Conservation (phyloP, 2,888 invertebrate species). For the Apamea epomidion region DNA sequence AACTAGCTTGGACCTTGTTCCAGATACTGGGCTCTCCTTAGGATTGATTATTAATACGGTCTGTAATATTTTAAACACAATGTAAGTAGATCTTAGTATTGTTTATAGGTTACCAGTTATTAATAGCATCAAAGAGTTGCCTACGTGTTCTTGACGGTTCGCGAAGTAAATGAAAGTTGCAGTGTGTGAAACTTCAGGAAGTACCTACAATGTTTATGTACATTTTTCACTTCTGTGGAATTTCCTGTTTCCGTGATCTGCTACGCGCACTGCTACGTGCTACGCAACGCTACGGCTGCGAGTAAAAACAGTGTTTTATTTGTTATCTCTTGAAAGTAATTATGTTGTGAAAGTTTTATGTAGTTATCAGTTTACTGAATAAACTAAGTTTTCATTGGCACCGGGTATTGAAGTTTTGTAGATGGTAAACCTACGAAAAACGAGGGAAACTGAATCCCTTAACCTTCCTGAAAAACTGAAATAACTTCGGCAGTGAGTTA, state of each 20-base stretch:
- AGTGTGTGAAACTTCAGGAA: slow-evolving; percentile 29
- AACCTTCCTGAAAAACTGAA: background rate
- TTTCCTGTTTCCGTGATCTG: slow-evolving; percentile 46
- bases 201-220: background rate
- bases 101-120: slow-evolving; percentile 19
- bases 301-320: slow-evolving; percentile 14
- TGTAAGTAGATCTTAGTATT: background rate
- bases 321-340: slow-evolving; percentile 30
- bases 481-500: background rate
- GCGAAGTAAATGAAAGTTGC: slow-evolving; percentile 24
- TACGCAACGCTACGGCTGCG: background rate
- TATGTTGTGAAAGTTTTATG: slow-evolving; percentile 15
- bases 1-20: background rate
- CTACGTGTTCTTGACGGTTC: slow-evolving; percentile 2
- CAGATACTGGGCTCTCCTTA: background rate
- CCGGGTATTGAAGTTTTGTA: background rate
- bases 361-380: background rate
- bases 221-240: slow-evolving; percentile 21
- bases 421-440: background rate
- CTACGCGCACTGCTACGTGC: background rate
- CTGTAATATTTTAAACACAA: background rate
- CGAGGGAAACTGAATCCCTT: too few relatives aligned
- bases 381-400: background rate
- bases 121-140: slow-evolving; percentile 5
- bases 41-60: background rate